A percentile compares a stretch with the other conserved stretches of the same genome.
These are phyloP conservation scores for Heteromormyrus szaboi DNA, from an alignment of 2,797 vertebrate species.

Conservation along the genomic window DNA sequence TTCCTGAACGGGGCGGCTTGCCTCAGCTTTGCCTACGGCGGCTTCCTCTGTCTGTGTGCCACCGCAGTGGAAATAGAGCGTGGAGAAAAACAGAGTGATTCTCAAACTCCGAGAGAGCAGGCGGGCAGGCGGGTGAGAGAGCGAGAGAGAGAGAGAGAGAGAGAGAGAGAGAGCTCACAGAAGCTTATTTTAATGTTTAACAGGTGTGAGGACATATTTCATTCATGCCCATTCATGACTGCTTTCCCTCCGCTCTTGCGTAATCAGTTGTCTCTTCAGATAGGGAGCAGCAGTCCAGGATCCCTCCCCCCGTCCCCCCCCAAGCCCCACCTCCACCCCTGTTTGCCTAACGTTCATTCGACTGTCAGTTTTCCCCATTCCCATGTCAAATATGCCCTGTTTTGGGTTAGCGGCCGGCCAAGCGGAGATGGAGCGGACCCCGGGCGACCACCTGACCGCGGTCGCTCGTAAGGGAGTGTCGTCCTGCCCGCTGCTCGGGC, in stretches of 20 bases:
- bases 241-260: slow-evolving; percentile 24
- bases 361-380: background rate
- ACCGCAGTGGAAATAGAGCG: background rate
- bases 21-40: background rate
- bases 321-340: background rate
- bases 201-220: slow-evolving; percentile 53
- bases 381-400: background rate
- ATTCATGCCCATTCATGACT: slow-evolving; percentile 46
- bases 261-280: slow-evolving; percentile 28
- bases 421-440: no score
- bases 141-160: slow-evolving; percentile 25
- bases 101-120: slow-evolving; percentile 17
- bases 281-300: slow-evolving; percentile 37
- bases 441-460: background rate
- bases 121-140: slow-evolving; percentile 1
- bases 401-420: no score
- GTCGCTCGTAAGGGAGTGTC: background rate
- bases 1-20: background rate
- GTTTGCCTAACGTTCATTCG: background rate
- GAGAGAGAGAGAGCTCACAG: slow-evolving; percentile 30
- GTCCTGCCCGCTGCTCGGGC: background rate
- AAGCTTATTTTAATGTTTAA: slow-evolving; percentile 52
- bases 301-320: slow-evolving; percentile 21
- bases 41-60: slow-evolving; percentile 10
- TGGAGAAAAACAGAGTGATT: slow-evolving; percentile 13